These are phyloP conservation scores for Siniperca scherzeri DNA, from an alignment of 2,797 vertebrate species.

Conservation along the genomic window DNA sequence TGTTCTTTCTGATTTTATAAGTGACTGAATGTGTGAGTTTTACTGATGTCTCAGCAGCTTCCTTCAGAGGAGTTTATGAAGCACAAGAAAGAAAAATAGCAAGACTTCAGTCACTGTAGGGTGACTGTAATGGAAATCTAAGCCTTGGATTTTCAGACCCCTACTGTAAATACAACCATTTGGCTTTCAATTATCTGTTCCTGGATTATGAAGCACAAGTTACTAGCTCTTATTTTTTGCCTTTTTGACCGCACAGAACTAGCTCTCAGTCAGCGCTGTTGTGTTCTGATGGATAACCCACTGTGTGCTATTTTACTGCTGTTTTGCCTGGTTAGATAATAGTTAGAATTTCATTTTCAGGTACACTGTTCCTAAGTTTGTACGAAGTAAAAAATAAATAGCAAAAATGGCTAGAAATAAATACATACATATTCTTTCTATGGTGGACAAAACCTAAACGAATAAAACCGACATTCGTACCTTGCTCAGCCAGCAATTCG, in stretches of 20 bases:
- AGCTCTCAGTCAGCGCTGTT: not conserved
- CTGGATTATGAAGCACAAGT: not conserved
- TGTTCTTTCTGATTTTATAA: not conserved
- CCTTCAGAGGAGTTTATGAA: not conserved
- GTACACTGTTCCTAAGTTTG: not conserved
- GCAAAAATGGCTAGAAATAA: not conserved
- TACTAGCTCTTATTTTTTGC: not conserved
- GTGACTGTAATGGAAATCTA: too few relatives aligned
- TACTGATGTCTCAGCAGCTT: not conserved
- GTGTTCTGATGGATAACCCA: not conserved
- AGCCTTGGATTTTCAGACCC: not conserved
- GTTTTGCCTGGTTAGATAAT: not conserved
- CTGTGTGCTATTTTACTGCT: not conserved
- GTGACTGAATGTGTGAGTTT: not conserved
- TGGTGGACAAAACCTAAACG: not conserved
- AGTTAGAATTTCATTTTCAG: not conserved
- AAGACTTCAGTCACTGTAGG: not conserved
- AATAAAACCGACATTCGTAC: constrained; percentile 11
- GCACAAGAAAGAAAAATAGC: not conserved
- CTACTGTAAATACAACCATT: not conserved
- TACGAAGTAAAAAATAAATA: not conserved
- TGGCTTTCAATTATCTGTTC: not conserved
- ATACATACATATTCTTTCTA: not conserved
- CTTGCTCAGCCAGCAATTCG: not conserved
- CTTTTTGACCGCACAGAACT: not conserved